Percentiles rank a stretch among this genome's conserved stretches.
phyloP scores from a whole-genome alignment of 2,113 vertebrate genomes.

The Sterna hirundo region DNA sequence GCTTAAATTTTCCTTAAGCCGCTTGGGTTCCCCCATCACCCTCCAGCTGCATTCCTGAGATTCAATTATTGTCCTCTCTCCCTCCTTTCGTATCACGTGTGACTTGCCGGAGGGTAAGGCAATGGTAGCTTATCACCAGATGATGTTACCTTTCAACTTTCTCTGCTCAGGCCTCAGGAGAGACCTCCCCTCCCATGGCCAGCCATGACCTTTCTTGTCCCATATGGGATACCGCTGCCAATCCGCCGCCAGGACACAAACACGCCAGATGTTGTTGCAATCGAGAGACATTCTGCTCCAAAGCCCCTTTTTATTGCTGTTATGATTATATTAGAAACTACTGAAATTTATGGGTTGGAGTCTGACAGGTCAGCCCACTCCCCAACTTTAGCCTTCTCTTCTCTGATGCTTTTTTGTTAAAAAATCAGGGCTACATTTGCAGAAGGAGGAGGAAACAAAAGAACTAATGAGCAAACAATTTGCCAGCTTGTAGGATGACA shows the following conservation, averaged over 20 bases:
- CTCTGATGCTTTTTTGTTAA: neutral
- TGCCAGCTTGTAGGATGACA: neutral
- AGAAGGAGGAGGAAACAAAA: neutral
- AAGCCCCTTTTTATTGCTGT: neutral
- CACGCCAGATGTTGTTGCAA: neutral
- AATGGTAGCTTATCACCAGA: neutral
- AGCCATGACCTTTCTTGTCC: neutral
- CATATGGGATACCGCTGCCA: neutral
- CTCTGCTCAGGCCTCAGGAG: neutral
- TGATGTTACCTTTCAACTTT: slow-evolving; percentile 18
- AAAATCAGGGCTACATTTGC: neutral
- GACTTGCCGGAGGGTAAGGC: neutral
- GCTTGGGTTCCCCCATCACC: neutral
- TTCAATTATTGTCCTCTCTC: neutral
- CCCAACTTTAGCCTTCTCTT: neutral
- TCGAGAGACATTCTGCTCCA: neutral
- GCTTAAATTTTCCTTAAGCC: neutral
- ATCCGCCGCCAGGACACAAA: neutral
- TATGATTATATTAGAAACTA: neutral
- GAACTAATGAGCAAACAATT: neutral
- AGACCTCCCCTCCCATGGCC: neutral
- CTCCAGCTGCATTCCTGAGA: neutral
- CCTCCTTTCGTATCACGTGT: neutral
- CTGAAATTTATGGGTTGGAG: neutral
- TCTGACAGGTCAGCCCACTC: neutral